These are phyloP conservation scores for Dynastes tityus DNA, from an alignment of 2,888 invertebrate genomes.

Conservation along the genomic window DNA sequence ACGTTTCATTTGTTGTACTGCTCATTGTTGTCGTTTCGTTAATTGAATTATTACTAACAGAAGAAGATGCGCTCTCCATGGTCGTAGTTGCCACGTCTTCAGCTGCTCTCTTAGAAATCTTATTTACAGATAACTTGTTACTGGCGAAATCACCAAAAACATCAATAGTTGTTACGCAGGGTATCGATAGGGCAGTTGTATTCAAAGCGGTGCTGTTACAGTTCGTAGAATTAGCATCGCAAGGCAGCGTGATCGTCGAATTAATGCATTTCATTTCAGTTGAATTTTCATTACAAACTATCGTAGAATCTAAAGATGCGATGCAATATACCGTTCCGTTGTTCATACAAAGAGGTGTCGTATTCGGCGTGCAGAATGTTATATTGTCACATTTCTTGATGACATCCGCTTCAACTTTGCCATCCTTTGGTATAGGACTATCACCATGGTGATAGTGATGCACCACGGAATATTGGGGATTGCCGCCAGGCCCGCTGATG, in stretches of 20 bases:
- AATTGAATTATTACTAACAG: conserved; percentile 6
- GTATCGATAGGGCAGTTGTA: conserved; percentile 40
- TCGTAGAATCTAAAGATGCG: conserved; percentile 41
- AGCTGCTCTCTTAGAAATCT: conserved; percentile 37
- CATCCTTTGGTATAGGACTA: conserved; percentile 43
- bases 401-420: conserved; percentile 36
- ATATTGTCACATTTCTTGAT: conserved; percentile 44
- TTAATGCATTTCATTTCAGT: conserved; percentile 43
- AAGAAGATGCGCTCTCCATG: conserved; percentile 11
- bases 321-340: conserved; percentile 49
- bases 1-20: not conserved
- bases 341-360: conserved; percentile 43
- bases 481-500: conserved; percentile 24
- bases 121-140: conserved; percentile 47
- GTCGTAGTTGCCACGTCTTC: conserved; percentile 38
- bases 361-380: conserved; percentile 45
- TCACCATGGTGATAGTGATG: conserved; percentile 49
- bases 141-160: conserved; percentile 53
- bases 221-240: conserved; percentile 35
- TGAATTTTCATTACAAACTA: conserved; percentile 38
- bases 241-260: conserved; percentile 42
- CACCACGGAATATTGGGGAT: conserved; percentile 48
- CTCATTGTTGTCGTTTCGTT: conserved; percentile 10
- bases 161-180: conserved; percentile 47
- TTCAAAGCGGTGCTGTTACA: conserved; percentile 25